Conservation (phyloP, 2,113 vertebrate genomes). For the Podilymbus podiceps region DNA sequence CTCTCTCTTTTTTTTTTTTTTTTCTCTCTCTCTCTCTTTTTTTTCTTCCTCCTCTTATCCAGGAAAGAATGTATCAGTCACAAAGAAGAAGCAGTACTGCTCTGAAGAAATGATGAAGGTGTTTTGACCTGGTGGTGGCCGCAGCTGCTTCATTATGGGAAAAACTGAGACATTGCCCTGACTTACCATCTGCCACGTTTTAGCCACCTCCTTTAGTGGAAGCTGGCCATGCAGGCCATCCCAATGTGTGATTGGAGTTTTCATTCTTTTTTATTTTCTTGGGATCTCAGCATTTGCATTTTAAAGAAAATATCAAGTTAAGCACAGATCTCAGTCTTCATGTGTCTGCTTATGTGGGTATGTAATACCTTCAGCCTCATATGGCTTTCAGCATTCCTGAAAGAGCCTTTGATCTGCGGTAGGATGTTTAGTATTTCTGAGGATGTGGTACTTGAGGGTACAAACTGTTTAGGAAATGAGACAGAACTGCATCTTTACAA, state of each 20-base stretch:
- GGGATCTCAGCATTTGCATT: background rate
- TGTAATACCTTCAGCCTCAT: background rate
- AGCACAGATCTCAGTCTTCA: background rate
- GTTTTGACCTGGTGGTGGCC: background rate
- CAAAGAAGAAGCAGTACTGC: background rate
- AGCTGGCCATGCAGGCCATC: background rate
- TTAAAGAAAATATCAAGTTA: background rate
- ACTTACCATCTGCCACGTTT: background rate
- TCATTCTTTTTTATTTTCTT: background rate
- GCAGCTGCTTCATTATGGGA: background rate
- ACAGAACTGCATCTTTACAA: background rate
- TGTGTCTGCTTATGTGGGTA: background rate
- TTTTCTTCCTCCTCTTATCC: background rate
- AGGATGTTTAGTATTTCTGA: background rate
- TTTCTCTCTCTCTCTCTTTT: background rate
- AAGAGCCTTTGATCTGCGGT: slow-evolving; percentile 3
- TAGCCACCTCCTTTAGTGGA: background rate
- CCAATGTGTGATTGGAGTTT: background rate
- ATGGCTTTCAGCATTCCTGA: background rate
- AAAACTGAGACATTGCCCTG: background rate
- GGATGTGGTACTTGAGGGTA: background rate
- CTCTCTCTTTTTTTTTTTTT: too few relatives aligned
- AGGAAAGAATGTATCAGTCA: background rate
- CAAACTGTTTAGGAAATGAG: background rate
- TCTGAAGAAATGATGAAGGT: background rate